phyloP scores from a whole-genome alignment of 2,888 invertebrate genomes.

The Acrocera orbiculus region DNA sequence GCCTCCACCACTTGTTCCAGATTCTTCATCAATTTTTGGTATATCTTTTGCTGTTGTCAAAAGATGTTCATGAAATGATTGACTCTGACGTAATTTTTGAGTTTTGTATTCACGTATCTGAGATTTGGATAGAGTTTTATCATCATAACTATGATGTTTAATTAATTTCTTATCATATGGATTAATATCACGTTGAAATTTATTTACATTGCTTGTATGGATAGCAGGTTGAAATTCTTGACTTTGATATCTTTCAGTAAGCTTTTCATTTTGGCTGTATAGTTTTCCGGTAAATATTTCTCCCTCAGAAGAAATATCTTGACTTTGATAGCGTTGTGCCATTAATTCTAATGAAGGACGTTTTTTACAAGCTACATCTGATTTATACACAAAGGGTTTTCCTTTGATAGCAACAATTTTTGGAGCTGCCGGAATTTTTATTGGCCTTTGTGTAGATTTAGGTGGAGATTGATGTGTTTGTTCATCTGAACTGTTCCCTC shows the following conservation, averaged over 20 bases:
- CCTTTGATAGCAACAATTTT: constrained; percentile 17
- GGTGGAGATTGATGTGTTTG: constrained; percentile 13
- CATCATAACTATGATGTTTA: constrained; percentile 47
- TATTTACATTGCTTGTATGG: constrained; percentile 12
- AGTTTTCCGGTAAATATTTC: constrained; percentile 38
- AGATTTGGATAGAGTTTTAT: constrained; percentile 42
- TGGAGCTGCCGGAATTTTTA: constrained; percentile 31
- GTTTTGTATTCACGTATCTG: constrained; percentile 47
- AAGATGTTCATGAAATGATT: constrained; percentile 47
- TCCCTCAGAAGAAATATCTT: constrained; percentile 36
- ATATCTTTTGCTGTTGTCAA: constrained; percentile 37
- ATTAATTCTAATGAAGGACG: constrained; percentile 35
- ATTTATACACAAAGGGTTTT: constrained; percentile 15
- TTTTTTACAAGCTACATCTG: constrained; percentile 28
- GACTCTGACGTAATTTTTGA: constrained; percentile 41
- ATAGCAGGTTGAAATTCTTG: constrained; percentile 38
- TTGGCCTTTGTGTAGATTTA: constrained; percentile 26
- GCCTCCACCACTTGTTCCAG: constrained; percentile 23
- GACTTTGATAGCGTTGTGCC: constrained; percentile 40
- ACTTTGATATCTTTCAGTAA: constrained; percentile 45
- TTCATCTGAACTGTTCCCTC: constrained; percentile 19
- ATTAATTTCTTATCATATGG: constrained; percentile 41
- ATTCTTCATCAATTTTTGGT: constrained; percentile 37
- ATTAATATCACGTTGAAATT: constrained; percentile 30
- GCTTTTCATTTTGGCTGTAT: constrained; percentile 43